Evolutionary conservation across 1,140 invertebrate genomes (phyloP).

Genomic region (Olivierus martensii): DNA sequence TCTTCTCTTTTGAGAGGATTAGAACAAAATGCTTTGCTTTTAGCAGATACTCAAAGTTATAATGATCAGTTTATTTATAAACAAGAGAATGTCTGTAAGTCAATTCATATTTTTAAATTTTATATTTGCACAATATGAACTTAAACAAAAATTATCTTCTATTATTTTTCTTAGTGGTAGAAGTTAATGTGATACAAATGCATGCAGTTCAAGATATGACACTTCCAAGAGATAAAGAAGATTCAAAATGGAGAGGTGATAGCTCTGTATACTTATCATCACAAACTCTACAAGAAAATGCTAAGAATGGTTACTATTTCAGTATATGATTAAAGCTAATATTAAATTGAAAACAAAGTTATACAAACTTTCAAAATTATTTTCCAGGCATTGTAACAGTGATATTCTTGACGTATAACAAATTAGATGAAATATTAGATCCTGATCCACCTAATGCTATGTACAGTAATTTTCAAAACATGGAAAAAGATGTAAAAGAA

Average conservation of each 20-base stretch:
- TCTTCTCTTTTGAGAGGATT: conserved; percentile 69
- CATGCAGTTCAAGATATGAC: neutral
- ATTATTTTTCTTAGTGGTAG: neutral
- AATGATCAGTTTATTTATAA: conserved; percentile 68
- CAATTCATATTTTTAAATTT: neutral
- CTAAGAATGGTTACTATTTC: conserved; percentile 46
- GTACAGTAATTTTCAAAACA: no score
- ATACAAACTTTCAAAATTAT: conserved; percentile 3
- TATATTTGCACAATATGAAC: no score
- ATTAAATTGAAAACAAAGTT: no score
- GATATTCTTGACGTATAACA: conserved; percentile 85
- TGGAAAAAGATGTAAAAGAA: no score
- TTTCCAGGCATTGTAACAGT: conserved; percentile 54
- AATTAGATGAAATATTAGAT: conserved; percentile 64
- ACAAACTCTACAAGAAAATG: conserved; percentile 61
- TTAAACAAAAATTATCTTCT: no score
- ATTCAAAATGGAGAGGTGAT: conserved; percentile 39
- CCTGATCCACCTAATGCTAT: conserved; percentile 4
- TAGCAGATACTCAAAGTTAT: conserved; percentile 68
- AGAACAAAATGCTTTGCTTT: conserved; percentile 79
- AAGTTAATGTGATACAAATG: neutral
- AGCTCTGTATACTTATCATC: conserved; percentile 55
- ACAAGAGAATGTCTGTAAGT: conserved; percentile 72
- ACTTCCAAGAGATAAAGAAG: neutral
- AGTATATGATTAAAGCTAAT: no score